Conservation (phyloP, 1,140 invertebrate genomes). For the Cephus cinctus region DNA sequence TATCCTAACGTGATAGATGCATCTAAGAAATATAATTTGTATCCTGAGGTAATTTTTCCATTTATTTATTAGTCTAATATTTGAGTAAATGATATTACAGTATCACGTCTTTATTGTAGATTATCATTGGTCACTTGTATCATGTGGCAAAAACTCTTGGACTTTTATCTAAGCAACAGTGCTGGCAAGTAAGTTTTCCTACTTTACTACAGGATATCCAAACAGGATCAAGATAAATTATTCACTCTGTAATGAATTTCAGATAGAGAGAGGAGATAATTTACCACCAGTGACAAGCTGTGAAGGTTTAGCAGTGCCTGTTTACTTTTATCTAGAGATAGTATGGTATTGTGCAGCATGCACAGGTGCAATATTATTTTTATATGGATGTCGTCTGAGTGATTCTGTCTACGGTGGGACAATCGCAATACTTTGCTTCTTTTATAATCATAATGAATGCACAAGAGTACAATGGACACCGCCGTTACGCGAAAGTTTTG, state of each 20-base stretch:
- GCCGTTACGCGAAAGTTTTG: conserved; percentile 80
- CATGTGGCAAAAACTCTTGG: conserved; percentile 46
- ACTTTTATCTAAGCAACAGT: conserved; percentile 36
- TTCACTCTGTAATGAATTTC: conserved; percentile 15
- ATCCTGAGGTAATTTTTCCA: conserved; percentile 70
- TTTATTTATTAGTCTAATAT: conserved; percentile 13
- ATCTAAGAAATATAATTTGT: conserved; percentile 77
- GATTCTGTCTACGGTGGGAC: conserved; percentile 69
- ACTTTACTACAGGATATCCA: no score
- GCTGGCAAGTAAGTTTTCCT: conserved; percentile 53
- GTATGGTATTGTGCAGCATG: conserved; percentile 68
- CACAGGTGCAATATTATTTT: conserved; percentile 64
- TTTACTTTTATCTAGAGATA: conserved; percentile 73
- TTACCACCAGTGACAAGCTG: conserved; percentile 71
- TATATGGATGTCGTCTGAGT: conserved; percentile 64
- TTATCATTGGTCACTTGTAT: conserved; percentile 9
- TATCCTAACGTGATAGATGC: conserved; percentile 79
- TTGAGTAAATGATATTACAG: conserved; percentile 7
- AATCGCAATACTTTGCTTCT: conserved; percentile 67
- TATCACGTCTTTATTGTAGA: conserved; percentile 5
- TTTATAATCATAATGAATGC: conserved; percentile 77
- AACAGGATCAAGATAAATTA: not conserved
- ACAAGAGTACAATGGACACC: conserved; percentile 84
- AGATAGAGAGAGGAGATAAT: conserved; percentile 65
- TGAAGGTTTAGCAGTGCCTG: conserved; percentile 73